Conservation (phyloP, 92 coral and sea anemone species). For the Porites rus region DNA sequence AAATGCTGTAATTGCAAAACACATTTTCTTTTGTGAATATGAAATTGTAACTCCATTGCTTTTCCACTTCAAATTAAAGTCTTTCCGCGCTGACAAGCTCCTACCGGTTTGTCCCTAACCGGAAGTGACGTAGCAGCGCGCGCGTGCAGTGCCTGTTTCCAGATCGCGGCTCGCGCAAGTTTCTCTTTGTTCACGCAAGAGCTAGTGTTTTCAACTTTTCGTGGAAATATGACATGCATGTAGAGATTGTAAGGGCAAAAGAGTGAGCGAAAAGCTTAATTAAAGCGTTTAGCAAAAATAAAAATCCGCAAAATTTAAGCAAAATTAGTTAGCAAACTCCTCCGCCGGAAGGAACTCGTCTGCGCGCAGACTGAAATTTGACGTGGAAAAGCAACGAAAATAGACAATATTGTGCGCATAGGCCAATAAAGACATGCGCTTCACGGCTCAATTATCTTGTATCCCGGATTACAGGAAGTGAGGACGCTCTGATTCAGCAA, state of each 20-base stretch:
- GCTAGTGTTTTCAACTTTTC: background rate
- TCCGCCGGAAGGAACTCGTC: too few species aligned
- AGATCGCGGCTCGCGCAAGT: background rate
- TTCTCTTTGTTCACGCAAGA: constrained; percentile 5
- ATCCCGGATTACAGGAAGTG: constrained; percentile 16
- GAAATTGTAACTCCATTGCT: too few species aligned
- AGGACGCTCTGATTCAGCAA: constrained; percentile 37
- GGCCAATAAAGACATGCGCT: too few species aligned
- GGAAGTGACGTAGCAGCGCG: constrained; percentile 15
- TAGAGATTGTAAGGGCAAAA: background rate
- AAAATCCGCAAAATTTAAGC: too few species aligned
- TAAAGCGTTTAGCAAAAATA: background rate
- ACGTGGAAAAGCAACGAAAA: too few species aligned
- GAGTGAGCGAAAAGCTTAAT: background rate
- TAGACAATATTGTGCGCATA: too few species aligned
- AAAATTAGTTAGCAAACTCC: too few species aligned
- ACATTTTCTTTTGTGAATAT: too few species aligned
- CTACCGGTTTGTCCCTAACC: constrained; percentile 29
- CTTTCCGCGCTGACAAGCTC: background rate
- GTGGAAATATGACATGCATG: background rate
- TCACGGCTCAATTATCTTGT: background rate
- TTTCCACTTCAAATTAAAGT: too few species aligned
- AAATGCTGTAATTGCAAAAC: too few species aligned
- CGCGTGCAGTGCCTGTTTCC: background rate
- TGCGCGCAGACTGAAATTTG: too few species aligned